These are phyloP conservation scores for Mimachlamys varia DNA, from an alignment of 2,888 invertebrate genomes.

Conservation along the genomic window DNA sequence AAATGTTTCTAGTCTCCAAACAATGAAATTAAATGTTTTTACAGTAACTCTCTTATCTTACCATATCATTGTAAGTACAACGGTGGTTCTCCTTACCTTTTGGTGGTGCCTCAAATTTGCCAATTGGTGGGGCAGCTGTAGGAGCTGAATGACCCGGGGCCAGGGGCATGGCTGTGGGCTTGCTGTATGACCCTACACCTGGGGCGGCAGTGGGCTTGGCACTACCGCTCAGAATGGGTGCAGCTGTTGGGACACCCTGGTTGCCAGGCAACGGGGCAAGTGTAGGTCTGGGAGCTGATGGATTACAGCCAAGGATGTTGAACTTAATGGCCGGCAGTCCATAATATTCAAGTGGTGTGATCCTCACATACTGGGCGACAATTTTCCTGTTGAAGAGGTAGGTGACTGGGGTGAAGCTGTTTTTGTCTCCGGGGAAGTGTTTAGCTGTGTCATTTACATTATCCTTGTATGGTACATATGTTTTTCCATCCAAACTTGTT, in stretches of 20 bases:
- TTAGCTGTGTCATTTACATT: conserved; percentile 54
- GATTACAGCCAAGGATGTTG: conserved; percentile 72
- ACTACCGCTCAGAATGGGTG: conserved; percentile 37
- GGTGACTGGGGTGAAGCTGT: conserved; percentile 59
- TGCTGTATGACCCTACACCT: conserved; percentile 32
- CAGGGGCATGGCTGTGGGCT: conserved; percentile 37
- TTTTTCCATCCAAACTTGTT: conserved; percentile 67
- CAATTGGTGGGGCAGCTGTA: conserved; percentile 45
- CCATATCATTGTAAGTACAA: not conserved
- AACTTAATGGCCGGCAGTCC: conserved; percentile 66
- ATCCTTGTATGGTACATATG: conserved; percentile 65
- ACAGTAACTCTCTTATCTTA: too few species aligned
- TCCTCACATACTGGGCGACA: conserved; percentile 65
- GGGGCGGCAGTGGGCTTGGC: conserved; percentile 56
- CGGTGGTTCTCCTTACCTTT: conserved; percentile 46
- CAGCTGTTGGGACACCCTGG: conserved; percentile 42
- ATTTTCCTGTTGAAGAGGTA: conserved; percentile 68
- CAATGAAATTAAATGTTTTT: too few species aligned
- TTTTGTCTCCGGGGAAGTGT: conserved; percentile 64
- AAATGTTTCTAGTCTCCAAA: too few species aligned
- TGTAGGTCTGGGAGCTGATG: conserved; percentile 57
- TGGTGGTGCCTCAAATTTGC: conserved; percentile 51
- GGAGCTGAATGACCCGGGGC: conserved; percentile 45
- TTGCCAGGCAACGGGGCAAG: conserved; percentile 6
- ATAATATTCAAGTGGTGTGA: conserved; percentile 66